These are phyloP conservation scores for Lagopus muta DNA, from an alignment of 2,113 vertebrate species.

Conservation along the genomic window DNA sequence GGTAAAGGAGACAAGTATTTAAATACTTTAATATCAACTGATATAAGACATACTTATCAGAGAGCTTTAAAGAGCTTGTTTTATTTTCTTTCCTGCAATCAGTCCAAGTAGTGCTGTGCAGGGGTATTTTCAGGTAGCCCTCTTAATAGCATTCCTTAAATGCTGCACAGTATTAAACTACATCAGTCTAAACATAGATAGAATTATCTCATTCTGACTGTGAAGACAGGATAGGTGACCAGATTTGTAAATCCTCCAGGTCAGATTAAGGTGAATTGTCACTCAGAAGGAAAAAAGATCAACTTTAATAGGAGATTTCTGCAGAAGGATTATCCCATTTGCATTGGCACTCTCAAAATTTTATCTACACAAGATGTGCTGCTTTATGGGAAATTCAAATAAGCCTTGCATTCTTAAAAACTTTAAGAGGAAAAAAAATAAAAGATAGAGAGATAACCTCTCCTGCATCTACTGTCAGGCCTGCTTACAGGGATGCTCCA, in stretches of 20 bases:
- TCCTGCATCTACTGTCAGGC: too few species aligned
- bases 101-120: not conserved
- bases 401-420: not conserved
- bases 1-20: not conserved
- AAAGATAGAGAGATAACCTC: too few species aligned
- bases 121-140: not conserved
- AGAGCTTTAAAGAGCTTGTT: not conserved
- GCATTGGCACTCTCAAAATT: not conserved
- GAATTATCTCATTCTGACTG: not conserved
- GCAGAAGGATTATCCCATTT: too few species aligned
- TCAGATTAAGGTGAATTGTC: too few species aligned
- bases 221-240: too few species aligned
- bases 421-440: not conserved
- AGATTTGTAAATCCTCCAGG: too few species aligned
- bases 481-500: not conserved
- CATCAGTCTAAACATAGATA: not conserved
- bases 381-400: not conserved
- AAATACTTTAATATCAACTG: not conserved
- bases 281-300: too few species aligned
- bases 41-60: not conserved
- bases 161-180: not conserved
- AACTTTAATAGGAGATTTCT: too few species aligned
- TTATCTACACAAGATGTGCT: not conserved
- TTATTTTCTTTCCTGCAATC: not conserved
- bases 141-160: not conserved